These are phyloP conservation scores for Mormyrus proboscirostris DNA, from an alignment of 2,797 vertebrate species.

Conservation along the genomic window DNA sequence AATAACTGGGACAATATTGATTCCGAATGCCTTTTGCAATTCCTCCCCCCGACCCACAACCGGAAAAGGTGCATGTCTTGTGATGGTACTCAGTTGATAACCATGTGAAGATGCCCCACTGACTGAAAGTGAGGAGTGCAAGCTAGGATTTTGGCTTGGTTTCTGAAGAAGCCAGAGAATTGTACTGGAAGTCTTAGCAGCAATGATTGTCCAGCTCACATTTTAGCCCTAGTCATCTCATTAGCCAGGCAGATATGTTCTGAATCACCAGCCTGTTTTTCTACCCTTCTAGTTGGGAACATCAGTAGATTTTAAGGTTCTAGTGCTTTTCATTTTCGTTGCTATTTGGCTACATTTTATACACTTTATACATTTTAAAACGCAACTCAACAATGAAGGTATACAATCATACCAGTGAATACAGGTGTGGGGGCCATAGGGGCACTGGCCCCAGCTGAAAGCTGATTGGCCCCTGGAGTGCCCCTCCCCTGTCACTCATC, in stretches of 20 bases:
- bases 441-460: background rate
- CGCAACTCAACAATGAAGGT: background rate
- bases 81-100: background rate
- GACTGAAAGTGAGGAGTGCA: background rate
- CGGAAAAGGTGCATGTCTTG: background rate
- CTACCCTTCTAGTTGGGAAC: background rate
- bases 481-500: background rate
- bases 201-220: background rate
- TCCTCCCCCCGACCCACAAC: background rate
- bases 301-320: background rate
- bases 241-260: background rate
- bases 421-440: background rate
- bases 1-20: background rate
- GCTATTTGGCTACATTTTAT: background rate
- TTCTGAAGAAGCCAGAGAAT: background rate
- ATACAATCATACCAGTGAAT: background rate
- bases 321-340: background rate
- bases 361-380: background rate
- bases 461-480: background rate
- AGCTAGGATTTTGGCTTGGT: background rate
- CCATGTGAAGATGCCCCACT: background rate
- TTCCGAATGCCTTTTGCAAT: background rate
- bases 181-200: background rate
- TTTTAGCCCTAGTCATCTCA: background rate
- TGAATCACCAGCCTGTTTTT: background rate